These are phyloP conservation scores for Listronotus bonariensis DNA, from an alignment of 1,140 invertebrate genomes.

Conservation along the genomic window DNA sequence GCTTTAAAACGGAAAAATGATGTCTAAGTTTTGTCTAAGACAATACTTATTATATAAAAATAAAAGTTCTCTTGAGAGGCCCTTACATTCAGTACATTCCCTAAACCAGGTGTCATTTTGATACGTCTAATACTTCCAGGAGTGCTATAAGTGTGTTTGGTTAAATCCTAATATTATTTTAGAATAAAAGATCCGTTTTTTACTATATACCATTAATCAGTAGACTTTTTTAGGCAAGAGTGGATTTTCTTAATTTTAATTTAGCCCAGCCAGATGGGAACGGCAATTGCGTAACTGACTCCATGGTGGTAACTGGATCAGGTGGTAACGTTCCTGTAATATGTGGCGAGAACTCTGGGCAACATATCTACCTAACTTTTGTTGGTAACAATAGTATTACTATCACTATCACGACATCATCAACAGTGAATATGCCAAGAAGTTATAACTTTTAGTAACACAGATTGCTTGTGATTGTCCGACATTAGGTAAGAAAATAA, in stretches of 20 bases:
- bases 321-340: constrained; percentile 69
- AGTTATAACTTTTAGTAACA: constrained; percentile 77
- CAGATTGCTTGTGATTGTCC: constrained; percentile 75
- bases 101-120: too few relatives aligned
- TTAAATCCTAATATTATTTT: too few relatives aligned
- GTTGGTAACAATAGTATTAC: constrained; percentile 69
- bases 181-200: too few relatives aligned
- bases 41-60: too few relatives aligned
- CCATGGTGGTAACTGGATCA: constrained; percentile 70
- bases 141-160: too few relatives aligned
- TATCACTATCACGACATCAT: constrained; percentile 68
- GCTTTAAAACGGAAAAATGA: too few relatives aligned
- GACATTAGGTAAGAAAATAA: constrained; percentile 59
- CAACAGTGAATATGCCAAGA: constrained; percentile 62
- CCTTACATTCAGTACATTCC: too few relatives aligned
- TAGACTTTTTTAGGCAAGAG: constrained; percentile 69
- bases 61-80: too few relatives aligned
- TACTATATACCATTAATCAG: too few relatives aligned
- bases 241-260: constrained; percentile 77
- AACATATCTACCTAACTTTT: constrained; percentile 82
- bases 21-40: too few relatives aligned
- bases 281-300: constrained; percentile 73
- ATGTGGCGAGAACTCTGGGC: constrained; percentile 80
- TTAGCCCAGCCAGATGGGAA: constrained; percentile 73
- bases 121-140: too few relatives aligned